These are phyloP conservation scores for Aphelenchoides bicaudatus DNA, from an alignment of 2,888 invertebrate genomes.

Conservation along the genomic window DNA sequence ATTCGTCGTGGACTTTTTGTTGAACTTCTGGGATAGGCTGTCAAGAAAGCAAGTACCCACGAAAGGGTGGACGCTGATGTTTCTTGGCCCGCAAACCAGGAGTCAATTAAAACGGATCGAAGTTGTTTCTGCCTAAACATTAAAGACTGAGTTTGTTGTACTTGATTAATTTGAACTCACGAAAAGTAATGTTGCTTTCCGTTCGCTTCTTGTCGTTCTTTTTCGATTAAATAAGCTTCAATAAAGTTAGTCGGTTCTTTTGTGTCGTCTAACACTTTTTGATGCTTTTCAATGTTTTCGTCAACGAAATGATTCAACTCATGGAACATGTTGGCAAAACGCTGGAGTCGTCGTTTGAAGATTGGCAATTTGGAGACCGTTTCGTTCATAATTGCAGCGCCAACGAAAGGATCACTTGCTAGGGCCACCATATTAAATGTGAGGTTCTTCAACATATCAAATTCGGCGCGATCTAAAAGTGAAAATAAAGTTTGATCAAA, in stretches of 20 bases:
- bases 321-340: slow-evolving; percentile 9
- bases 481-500: neutral
- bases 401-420: neutral
- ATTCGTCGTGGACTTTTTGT: slow-evolving; percentile 10
- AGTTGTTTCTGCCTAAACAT: no score
- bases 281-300: slow-evolving; percentile 11
- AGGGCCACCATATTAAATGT: slow-evolving; percentile 1
- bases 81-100: slow-evolving; percentile 12
- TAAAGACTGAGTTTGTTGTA: no score
- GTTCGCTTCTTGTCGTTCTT: neutral
- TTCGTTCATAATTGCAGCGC: neutral
- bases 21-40: slow-evolving; percentile 5
- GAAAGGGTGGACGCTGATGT: neutral
- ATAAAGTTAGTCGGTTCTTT: slow-evolving; percentile 1
- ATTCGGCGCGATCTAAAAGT: slow-evolving; percentile 11
- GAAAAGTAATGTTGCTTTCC: slow-evolving; percentile 5
- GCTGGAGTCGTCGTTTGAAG: slow-evolving; percentile 2
- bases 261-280: neutral
- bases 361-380: neutral
- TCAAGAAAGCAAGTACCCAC: slow-evolving; percentile 8
- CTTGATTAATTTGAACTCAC: neutral
- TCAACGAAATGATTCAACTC: slow-evolving; percentile 7
- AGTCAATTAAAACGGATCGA: slow-evolving; percentile 2
- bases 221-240: slow-evolving; percentile 8
- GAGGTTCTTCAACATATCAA: slow-evolving; percentile 4